Evolutionary conservation across 2,888 invertebrate species (phyloP).

Genomic region (Pollenia labialis): DNA sequence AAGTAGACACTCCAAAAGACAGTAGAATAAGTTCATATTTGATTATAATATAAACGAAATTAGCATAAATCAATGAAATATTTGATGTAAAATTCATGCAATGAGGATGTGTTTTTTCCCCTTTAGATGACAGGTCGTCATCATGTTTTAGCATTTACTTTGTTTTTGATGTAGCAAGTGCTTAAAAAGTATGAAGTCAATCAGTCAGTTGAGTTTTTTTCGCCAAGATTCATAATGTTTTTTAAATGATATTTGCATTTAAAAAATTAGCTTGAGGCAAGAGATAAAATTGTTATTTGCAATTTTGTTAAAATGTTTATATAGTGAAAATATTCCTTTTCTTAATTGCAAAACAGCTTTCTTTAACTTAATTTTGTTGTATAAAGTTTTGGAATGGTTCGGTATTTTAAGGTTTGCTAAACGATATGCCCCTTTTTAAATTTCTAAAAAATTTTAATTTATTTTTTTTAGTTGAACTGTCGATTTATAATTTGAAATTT

Average conservation of each 20-base stretch:
- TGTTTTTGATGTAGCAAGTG: slow-evolving; percentile 22
- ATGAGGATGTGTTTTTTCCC: slow-evolving; percentile 11
- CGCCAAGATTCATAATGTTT: slow-evolving; percentile 46
- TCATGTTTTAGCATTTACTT: background rate
- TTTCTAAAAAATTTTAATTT: background rate
- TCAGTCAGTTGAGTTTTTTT: slow-evolving; percentile 22
- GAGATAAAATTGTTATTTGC: slow-evolving; percentile 69
- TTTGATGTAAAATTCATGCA: slow-evolving; percentile 54
- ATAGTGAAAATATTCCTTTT: slow-evolving; percentile 57
- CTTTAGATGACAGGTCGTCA: slow-evolving; percentile 38
- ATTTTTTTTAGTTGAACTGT: no score
- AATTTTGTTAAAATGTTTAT: slow-evolving; percentile 66
- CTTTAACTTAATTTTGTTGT: slow-evolving; percentile 15
- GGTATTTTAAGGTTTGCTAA: background rate
- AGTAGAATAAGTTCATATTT: background rate
- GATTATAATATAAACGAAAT: slow-evolving; percentile 50
- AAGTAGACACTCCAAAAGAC: background rate
- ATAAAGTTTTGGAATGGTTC: background rate
- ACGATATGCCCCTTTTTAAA: background rate
- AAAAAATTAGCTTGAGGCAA: slow-evolving; percentile 58
- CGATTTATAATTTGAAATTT: no score
- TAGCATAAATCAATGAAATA: slow-evolving; percentile 71
- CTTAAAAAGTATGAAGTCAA: slow-evolving; percentile 15
- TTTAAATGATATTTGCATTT: slow-evolving; percentile 69
- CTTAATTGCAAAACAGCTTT: slow-evolving; percentile 45